Evolutionary conservation across 1,140 invertebrate genomes (phyloP), one percentile per base, ranked within the genome.

Genomic region (Nebria ingens): DNA sequence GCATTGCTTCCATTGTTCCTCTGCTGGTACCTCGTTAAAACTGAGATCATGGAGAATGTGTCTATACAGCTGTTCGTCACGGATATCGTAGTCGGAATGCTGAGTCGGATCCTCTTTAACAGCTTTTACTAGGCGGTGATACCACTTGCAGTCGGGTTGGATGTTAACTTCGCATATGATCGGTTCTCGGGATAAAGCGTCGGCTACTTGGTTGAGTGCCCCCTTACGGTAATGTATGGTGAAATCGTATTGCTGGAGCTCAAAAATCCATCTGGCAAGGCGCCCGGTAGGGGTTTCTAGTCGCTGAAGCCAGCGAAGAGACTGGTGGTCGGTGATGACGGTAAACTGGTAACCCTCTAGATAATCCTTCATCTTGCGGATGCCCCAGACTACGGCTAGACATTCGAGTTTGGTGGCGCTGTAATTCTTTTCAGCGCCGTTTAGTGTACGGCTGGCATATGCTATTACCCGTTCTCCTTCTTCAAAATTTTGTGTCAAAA

Each of bases 321-420:
- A 52, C 53, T 63, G 59, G 20, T 65, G 62, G 45, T 67, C 64
- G 2, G 61, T 67, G 0, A 64, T 54, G 0, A 74, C 60, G 1
- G 19, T 64, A 19, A 76, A 66, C 17, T 66, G 51, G 1, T 40
- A 64, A 13, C 63, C 65, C 51, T 65, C 61, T 52, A 63, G 40
- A n/a, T 56, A 65, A 15, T 19, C 54, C 53, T 58, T 50, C 54
- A 71, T 71, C 52, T 72, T 65, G 13, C 66, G 56, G 1, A 78
- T 61, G 0, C 72, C 71, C 67, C 68, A 74, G 4, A 75, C 52
- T 4, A 75, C 58, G 1, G 71, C 72, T 15, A 74, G 56, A 50
- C 60, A 61, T 64, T 74, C 71, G n/a, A n/a, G n/a, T n/a, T n/a
- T n/a, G n/a, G n/a, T n/a, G n/a, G n/a, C n/a, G n/a, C n/a, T n/a